phyloP scores from a whole-genome alignment of 2,113 vertebrate species.

The Pleuronectes platessa region DNA sequence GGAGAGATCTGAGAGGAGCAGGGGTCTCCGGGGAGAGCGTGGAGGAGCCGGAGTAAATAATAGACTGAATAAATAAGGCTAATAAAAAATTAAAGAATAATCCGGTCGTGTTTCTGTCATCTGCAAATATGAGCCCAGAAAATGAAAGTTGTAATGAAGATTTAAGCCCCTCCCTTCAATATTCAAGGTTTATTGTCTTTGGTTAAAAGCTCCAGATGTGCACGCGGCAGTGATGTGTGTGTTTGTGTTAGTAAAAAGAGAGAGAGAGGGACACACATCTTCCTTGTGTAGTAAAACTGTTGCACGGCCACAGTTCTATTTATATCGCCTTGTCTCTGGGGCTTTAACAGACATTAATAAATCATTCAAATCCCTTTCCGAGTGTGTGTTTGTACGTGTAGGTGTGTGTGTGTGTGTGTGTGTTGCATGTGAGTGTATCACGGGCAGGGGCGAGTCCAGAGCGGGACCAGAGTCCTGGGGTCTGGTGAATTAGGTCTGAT shows the following conservation, averaged over 20 bases:
- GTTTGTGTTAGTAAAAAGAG: not conserved
- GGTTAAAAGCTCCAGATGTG: not conserved
- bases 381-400: not conserved
- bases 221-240: too few relatives aligned
- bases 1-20: slow-evolving; percentile 27
- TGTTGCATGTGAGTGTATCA: slow-evolving; percentile 14
- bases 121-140: too few relatives aligned
- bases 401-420: not conserved
- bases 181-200: too few relatives aligned
- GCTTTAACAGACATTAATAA: slow-evolving; percentile 22
- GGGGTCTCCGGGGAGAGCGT: not conserved
- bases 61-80: too few relatives aligned
- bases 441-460: slow-evolving; percentile 1
- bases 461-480: slow-evolving; percentile 29
- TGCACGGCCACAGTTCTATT: slow-evolving; percentile 12
- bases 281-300: not conserved
- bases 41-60: not conserved
- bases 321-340: slow-evolving; percentile 15
- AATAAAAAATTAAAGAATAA: too few relatives aligned
- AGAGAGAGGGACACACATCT: not conserved
- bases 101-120: too few relatives aligned
- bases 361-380: slow-evolving; percentile 17
- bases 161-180: too few relatives aligned
- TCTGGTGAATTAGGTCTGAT: slow-evolving; percentile 55
- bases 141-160: too few relatives aligned